phyloP scores from a whole-genome alignment of 2,888 invertebrate species.

The Metallyticus violacea region DNA sequence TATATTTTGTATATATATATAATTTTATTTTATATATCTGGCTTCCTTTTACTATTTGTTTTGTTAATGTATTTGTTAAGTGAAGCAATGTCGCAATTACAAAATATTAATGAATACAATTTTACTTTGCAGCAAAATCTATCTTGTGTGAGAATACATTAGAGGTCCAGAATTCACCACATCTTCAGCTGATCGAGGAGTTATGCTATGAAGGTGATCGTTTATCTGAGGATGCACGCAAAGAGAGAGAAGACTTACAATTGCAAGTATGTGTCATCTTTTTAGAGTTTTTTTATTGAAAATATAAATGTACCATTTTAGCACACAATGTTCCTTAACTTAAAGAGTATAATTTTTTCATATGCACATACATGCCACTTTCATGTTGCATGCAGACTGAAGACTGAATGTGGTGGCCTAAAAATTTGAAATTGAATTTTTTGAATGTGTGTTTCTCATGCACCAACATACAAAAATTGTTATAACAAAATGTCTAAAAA shows the following conservation, averaged over 20 bases:
- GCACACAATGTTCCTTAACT: not conserved
- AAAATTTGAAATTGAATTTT: too few species aligned
- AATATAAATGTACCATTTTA: not conserved
- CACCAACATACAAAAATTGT: too few species aligned
- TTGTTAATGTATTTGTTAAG: not conserved
- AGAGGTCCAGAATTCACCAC: conserved; percentile 42
- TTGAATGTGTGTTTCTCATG: too few species aligned
- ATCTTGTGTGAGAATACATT: conserved; percentile 47
- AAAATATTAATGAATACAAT: not conserved
- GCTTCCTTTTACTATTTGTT: not conserved
- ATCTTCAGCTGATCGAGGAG: conserved; percentile 60
- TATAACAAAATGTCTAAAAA: too few species aligned
- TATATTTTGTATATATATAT: too few species aligned
- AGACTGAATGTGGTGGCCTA: too few species aligned
- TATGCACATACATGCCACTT: not conserved
- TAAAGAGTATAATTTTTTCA: not conserved
- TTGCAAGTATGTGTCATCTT: conserved; percentile 59
- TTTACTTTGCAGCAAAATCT: conserved; percentile 44
- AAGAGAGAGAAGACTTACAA: conserved; percentile 68
- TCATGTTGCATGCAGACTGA: too few species aligned
- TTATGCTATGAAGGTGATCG: conserved; percentile 57
- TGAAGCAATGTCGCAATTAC: not conserved
- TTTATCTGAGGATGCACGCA: conserved; percentile 61
- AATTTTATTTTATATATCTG: not conserved
- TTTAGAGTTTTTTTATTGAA: not conserved